Percentiles rank a stretch among this genome's conserved stretches.
These are phyloP conservation scores for Yponomeuta cagnagella DNA, from an alignment of 2,888 invertebrate species.

Conservation along the genomic window DNA sequence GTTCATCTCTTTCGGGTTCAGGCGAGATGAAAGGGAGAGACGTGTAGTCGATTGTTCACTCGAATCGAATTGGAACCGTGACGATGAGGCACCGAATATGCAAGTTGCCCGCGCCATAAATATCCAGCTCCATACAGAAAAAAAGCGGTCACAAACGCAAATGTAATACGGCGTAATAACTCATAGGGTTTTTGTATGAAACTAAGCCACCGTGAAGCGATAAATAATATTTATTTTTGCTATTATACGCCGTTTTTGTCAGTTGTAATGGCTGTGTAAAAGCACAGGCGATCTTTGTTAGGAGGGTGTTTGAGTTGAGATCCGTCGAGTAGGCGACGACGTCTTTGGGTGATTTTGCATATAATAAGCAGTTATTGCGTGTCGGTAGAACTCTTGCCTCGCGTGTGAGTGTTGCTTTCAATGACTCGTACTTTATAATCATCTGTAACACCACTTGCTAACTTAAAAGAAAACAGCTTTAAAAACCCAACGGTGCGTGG, in stretches of 20 bases:
- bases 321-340: slow-evolving; percentile 28
- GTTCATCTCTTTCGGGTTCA: background rate
- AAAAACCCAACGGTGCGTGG: no score
- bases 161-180: slow-evolving; percentile 69
- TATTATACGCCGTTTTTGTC: slow-evolving; percentile 74
- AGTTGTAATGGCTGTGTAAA: slow-evolving; percentile 64
- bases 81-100: slow-evolving; percentile 65
- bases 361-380: no score
- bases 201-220: slow-evolving; percentile 75
- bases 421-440: no score
- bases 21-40: background rate
- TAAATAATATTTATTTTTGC: slow-evolving; percentile 76
- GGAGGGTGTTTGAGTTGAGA: slow-evolving; percentile 13
- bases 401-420: no score
- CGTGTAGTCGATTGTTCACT: background rate
- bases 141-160: slow-evolving; percentile 67
- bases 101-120: slow-evolving; percentile 71
- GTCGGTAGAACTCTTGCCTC: no score
- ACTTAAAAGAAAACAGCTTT: no score
- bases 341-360: slow-evolving; percentile 11
- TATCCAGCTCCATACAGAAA: slow-evolving; percentile 71
- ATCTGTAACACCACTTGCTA: no score
- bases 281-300: slow-evolving; percentile 39
- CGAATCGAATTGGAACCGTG: slow-evolving; percentile 28
- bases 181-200: slow-evolving; percentile 71